Conservation (phyloP, 2,888 invertebrate genomes). For the Lithosia quadra region DNA sequence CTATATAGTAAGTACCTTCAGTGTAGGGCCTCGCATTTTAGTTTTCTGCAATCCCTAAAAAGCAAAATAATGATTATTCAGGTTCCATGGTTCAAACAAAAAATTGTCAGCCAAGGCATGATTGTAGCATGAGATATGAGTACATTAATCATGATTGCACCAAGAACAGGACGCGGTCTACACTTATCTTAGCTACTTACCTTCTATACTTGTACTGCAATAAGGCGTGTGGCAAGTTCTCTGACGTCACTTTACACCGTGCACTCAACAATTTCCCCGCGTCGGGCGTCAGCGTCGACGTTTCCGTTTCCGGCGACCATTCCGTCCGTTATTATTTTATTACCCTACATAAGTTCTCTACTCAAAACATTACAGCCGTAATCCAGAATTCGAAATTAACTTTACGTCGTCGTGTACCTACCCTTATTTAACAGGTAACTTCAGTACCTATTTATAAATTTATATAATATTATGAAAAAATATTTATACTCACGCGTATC, state of each 20-base stretch:
- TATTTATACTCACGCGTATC: not conserved
- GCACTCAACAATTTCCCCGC: slow-evolving; percentile 57
- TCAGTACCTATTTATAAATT: not conserved
- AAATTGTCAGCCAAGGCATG: not conserved
- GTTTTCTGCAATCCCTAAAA: not conserved
- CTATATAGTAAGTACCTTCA: no score
- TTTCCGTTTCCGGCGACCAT: slow-evolving; percentile 65
- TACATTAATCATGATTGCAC: not conserved
- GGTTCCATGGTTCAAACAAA: not conserved
- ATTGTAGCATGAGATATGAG: not conserved
- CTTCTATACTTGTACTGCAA: slow-evolving; percentile 7
- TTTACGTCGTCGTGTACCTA: not conserved
- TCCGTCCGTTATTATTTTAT: slow-evolving; percentile 66
- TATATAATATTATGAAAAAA: not conserved
- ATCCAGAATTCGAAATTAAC: slow-evolving; percentile 35
- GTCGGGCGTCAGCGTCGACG: slow-evolving; percentile 58
- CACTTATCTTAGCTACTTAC: not conserved
- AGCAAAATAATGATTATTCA: not conserved
- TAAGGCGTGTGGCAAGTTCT: slow-evolving; percentile 13
- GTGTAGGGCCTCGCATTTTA: no score
- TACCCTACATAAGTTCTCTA: slow-evolving; percentile 53
- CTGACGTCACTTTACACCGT: slow-evolving; percentile 50
- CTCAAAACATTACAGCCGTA: slow-evolving; percentile 46
- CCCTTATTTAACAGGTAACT: not conserved
- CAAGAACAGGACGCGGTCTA: not conserved